Evolutionary conservation across 2,797 vertebrate genomes (phyloP).

Genomic region (Catharus ustulatus): DNA sequence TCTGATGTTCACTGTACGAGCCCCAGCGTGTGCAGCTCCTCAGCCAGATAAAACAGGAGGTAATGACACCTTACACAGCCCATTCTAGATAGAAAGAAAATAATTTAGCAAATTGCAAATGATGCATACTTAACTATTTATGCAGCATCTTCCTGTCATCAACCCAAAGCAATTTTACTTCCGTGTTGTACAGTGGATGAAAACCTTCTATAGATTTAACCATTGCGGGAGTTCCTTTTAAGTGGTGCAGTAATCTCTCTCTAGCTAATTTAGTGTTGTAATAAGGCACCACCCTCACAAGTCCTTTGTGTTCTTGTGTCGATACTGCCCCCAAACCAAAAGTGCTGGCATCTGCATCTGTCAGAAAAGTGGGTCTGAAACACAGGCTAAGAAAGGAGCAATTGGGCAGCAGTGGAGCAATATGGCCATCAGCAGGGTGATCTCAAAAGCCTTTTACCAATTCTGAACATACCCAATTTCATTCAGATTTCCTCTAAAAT

Average conservation of each 20-base stretch:
- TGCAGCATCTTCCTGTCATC: constrained; percentile 72
- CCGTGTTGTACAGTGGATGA: constrained; percentile 62
- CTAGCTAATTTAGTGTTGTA: constrained; percentile 67
- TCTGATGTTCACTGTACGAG: accelerated
- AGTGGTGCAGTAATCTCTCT: constrained; percentile 64
- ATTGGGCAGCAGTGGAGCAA: not conserved
- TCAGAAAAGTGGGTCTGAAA: constrained; percentile 57
- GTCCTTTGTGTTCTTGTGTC: constrained; percentile 70
- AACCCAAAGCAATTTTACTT: constrained; percentile 71
- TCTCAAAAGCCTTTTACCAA: not conserved
- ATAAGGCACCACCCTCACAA: constrained; percentile 67
- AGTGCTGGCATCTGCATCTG: constrained; percentile 65
- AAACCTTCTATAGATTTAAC: constrained; percentile 70
- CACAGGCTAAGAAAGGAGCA: not conserved
- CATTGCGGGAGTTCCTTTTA: constrained; percentile 63
- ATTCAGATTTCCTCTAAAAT: not conserved
- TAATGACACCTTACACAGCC: constrained; percentile 60
- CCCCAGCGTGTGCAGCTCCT: not conserved
- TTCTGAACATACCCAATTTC: not conserved
- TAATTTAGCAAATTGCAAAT: constrained; percentile 71
- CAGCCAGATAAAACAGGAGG: constrained; percentile 2
- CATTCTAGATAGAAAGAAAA: constrained; percentile 66
- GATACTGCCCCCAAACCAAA: constrained; percentile 73
- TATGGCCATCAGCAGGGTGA: not conserved
- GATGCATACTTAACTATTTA: constrained; percentile 71